phyloP scores from a whole-genome alignment of 2,888 invertebrate genomes.

The Cheiracanthium punctorium region DNA sequence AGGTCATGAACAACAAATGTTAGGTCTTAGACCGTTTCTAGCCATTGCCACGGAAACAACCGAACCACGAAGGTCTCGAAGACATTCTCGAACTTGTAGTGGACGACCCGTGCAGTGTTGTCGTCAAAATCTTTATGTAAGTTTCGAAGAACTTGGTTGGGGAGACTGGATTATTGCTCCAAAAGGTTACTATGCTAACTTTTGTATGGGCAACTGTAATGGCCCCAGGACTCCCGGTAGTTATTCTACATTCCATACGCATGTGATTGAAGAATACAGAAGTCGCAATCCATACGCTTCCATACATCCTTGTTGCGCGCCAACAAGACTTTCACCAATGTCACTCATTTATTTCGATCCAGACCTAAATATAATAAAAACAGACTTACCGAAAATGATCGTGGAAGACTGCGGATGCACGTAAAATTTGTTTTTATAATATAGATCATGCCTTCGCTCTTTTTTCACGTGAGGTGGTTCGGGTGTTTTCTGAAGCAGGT shows the following conservation, averaged over 20 bases:
- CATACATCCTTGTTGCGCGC: slow-evolving; percentile 90
- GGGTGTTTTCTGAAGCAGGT: slow-evolving; percentile 53
- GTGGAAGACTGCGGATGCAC: slow-evolving; percentile 97
- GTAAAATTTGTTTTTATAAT: background rate
- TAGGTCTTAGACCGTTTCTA: slow-evolving; percentile 85
- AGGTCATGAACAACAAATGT: slow-evolving; percentile 33
- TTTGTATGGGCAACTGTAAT: slow-evolving; percentile 92
- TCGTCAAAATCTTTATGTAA: slow-evolving; percentile 92
- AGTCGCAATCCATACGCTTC: slow-evolving; percentile 79
- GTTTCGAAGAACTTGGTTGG: slow-evolving; percentile 93
- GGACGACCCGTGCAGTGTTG: slow-evolving; percentile 82
- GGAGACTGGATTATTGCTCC: slow-evolving; percentile 96
- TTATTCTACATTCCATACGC: slow-evolving; percentile 90
- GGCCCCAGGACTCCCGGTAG: slow-evolving; percentile 86
- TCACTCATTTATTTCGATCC: slow-evolving; percentile 94
- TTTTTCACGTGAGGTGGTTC: slow-evolving; percentile 4
- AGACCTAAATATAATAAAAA: slow-evolving; percentile 92
- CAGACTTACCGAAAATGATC: slow-evolving; percentile 95
- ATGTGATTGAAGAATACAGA: slow-evolving; percentile 92
- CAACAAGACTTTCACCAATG: slow-evolving; percentile 92
- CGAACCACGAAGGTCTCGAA: slow-evolving; percentile 82
- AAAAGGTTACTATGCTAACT: slow-evolving; percentile 93
- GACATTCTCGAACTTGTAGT: slow-evolving; percentile 89
- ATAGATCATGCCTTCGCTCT: background rate
- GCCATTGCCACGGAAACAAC: slow-evolving; percentile 88